Evolutionary conservation across 2,888 invertebrate species (phyloP), one percentile per base, ranked within the genome.

Genomic region (Eilema depressum): DNA sequence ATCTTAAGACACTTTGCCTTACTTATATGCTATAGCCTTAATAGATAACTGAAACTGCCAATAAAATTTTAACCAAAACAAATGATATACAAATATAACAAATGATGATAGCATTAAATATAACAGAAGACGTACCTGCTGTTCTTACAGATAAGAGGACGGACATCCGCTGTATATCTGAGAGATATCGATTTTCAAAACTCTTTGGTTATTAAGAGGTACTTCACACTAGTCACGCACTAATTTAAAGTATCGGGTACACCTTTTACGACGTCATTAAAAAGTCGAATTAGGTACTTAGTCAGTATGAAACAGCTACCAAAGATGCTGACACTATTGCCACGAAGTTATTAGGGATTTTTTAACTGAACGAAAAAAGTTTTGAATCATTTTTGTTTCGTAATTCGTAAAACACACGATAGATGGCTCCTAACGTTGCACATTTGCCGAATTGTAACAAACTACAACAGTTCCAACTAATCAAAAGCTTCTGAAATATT

Each of bases 101-200:
- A n/a, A n/a, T n/a, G 86, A 85, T 84, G 86, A 77, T 81, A 86
- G 85, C 88, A 89, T 89, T 88, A 87, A 83, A 80, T 75, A 77
- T n/a, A 82, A 84, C 78, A 79, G 74, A 84, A 83, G 79, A 86
- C 81, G 78, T 76, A 85, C 75, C 33, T 33, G 33, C 33, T 80
- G 63, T 23, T n/a, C n/a, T n/a, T n/a, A 33, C 33, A 67, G 85
- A 86, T 86, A 86, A 75, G 70, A 60, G n/a, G 69, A 71, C 30
- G 71, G 74, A 70, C 75, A 77, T 78, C 77, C 66, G 75, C 81
- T 74, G 78, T 83, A 80, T 74, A 77, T 82, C 77, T 77, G 74
- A 23, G 71, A 59, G 64, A 75, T 71, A 37, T 37, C 76, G 68
- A 73, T 78, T 81, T 82, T 75, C 77, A 80, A 82, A 82, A 82